Conservation (phyloP, 2,113 vertebrate genomes). For the Eurystomus gularis region DNA sequence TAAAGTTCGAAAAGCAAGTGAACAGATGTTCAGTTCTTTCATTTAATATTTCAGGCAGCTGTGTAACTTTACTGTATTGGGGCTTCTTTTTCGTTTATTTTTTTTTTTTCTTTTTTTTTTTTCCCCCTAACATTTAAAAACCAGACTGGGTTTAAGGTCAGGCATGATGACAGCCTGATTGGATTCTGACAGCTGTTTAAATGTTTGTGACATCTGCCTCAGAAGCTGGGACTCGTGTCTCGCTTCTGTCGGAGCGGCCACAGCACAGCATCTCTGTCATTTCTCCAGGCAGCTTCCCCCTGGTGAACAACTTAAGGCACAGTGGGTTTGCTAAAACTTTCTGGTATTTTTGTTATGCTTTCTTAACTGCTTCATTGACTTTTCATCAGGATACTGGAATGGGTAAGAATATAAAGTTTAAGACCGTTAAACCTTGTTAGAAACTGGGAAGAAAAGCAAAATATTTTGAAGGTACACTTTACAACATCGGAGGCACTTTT, state of each 20-base stretch:
- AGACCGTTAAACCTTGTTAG: background rate
- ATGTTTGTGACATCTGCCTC: constrained; percentile 74
- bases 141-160: constrained; percentile 77
- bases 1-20: constrained; percentile 76
- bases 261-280: background rate
- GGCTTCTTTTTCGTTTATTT: background rate
- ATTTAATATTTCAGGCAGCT: constrained; percentile 83
- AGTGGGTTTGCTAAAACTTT: background rate
- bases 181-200: constrained; percentile 77
- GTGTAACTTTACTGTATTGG: constrained; percentile 61
- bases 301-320: background rate
- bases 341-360: background rate
- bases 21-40: constrained; percentile 80
- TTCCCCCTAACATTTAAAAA: constrained; percentile 74
- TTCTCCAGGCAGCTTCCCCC: background rate
- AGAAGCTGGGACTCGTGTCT: background rate
- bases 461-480: background rate
- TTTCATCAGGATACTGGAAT: background rate
- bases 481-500: background rate
- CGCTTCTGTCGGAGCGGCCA: background rate
- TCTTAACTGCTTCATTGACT: background rate
- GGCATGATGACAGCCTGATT: constrained; percentile 64
- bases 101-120: background rate
- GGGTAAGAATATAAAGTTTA: background rate
- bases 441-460: background rate